phyloP scores from a whole-genome alignment of 2,113 vertebrate genomes.

The Crotalus tigris region DNA sequence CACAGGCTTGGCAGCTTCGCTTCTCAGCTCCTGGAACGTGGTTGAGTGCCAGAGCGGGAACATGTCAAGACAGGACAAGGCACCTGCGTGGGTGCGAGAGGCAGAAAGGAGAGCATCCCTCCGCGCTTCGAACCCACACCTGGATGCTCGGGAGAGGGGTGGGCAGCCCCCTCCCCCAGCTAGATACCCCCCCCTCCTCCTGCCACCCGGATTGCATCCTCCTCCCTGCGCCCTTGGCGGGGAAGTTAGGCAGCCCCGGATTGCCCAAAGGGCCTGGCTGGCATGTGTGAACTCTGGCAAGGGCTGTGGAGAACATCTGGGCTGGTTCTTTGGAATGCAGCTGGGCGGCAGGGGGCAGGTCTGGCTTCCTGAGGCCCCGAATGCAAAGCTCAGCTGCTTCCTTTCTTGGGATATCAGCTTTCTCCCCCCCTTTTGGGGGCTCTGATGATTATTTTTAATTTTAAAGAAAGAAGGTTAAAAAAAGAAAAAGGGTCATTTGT shows the following conservation, averaged over 20 bases:
- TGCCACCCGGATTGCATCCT: too few relatives aligned
- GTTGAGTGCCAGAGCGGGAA: slow-evolving; percentile 40
- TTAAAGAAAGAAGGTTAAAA: neutral
- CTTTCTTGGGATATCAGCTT: slow-evolving; percentile 65
- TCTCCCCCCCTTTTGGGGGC: slow-evolving; percentile 45
- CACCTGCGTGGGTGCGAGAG: too few relatives aligned
- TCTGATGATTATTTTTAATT: slow-evolving; percentile 33
- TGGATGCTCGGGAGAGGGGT: too few relatives aligned
- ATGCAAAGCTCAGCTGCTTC: slow-evolving; percentile 70
- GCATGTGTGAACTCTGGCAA: neutral
- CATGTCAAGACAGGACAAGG: slow-evolving; percentile 48
- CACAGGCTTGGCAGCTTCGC: neutral
- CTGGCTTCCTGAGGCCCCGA: slow-evolving; percentile 50
- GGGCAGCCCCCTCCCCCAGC: too few relatives aligned
- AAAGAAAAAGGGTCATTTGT: neutral
- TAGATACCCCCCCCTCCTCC: too few relatives aligned
- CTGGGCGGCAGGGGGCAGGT: slow-evolving; percentile 55
- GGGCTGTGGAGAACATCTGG: slow-evolving; percentile 73
- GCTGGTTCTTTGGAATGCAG: slow-evolving; percentile 68
- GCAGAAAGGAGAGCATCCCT: too few relatives aligned
- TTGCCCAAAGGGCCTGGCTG: neutral
- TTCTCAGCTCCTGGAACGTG: rapidly evolving
- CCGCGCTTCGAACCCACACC: too few relatives aligned
- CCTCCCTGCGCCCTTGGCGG: too few relatives aligned
- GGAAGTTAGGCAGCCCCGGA: too few relatives aligned